These are phyloP conservation scores for Brachypteracias leptosomus DNA, from an alignment of 2,113 vertebrate genomes.

Conservation along the genomic window DNA sequence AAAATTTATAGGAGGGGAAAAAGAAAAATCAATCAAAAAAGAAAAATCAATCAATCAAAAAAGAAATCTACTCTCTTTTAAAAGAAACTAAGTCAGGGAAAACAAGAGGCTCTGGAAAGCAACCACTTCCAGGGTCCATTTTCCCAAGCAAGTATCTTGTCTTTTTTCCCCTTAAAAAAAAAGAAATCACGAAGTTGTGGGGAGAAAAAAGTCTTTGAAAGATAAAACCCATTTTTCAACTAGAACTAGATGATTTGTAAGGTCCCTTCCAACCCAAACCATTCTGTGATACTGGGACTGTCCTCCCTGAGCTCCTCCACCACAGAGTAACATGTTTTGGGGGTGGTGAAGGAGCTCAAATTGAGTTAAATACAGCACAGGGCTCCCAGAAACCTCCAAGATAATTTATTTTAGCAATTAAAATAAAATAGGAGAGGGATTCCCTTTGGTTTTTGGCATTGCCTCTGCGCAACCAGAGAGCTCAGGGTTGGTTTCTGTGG, in stretches of 20 bases:
- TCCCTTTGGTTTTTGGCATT: neutral
- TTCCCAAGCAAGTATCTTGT: neutral
- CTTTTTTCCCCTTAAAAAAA: neutral
- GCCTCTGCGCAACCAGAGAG: neutral
- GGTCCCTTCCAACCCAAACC: too few relatives aligned
- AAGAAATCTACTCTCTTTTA: neutral
- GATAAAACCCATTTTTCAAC: neutral
- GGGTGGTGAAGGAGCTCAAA: neutral
- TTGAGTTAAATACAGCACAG: neutral
- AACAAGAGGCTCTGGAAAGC: neutral
- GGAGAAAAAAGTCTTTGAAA: neutral
- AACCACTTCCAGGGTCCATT: neutral
- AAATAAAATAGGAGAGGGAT: rapidly evolving
- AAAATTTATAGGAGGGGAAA: neutral
- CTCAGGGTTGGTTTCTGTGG: neutral
- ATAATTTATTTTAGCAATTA: neutral
- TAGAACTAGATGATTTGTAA: too few relatives aligned
- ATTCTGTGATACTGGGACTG: too few relatives aligned
- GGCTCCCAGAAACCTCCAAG: neutral
- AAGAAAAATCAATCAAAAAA: neutral
- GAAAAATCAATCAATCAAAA: neutral
- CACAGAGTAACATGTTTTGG: rapidly evolving
- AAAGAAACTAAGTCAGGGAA: neutral
- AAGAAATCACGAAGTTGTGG: neutral
- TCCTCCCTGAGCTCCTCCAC: neutral